Base-by-base conservation (phyloP, 2,888 invertebrate species). In the Cerceris rybyensis region DNA sequence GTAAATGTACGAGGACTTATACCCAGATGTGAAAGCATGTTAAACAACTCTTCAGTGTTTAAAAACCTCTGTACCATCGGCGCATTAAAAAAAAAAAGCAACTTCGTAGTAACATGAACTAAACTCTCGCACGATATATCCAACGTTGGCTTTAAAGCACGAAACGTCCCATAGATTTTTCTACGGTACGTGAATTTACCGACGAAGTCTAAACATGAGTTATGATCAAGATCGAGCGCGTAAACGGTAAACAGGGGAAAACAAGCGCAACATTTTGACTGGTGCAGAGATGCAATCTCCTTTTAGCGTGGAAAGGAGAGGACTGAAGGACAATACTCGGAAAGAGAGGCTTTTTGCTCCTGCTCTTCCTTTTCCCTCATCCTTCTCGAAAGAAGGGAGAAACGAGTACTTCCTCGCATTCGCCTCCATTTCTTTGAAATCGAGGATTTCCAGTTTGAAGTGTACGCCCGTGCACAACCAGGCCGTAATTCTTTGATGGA, bases 401-500 rank as follows among this genome's bases (percentile, higher is more conserved):
- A 17, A 41, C 50, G 41, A n/a, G 7, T 54, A 11, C 43, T 52
- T 69, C 41, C 63, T 52, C 54, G 60, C 49, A 28, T 50, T 43
- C 66, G 46, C 52, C 41, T 64, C 69, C 58, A 59, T 72, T 75
- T 67, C 72, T 72, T 79, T 57, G 55, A 70, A 82, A 64, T 74
- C 68, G 54, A 57, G 66, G 59, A 67, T 74, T 81, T 70, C 49
- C 65, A 75, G 65, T 58, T 39, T 43, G 43, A 14, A 70, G 77
- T 73, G n/a, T 63, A 70, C 71, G 71, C 67, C 50, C 28, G 43
- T 55, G 67, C 55, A 42, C 67, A 78, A 78, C 41, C 72, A 70
- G 78, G 70, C 64, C 70, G 78, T 79, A 78, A 79, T 79, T 73
- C 78, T 78, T 73, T 79, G 78, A 79, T 77, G 67, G 70, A 78